Evolutionary conservation across 1,140 invertebrate genomes (phyloP), one percentile per base, ranked within the genome.

Genomic region (Pissodes strobi): DNA sequence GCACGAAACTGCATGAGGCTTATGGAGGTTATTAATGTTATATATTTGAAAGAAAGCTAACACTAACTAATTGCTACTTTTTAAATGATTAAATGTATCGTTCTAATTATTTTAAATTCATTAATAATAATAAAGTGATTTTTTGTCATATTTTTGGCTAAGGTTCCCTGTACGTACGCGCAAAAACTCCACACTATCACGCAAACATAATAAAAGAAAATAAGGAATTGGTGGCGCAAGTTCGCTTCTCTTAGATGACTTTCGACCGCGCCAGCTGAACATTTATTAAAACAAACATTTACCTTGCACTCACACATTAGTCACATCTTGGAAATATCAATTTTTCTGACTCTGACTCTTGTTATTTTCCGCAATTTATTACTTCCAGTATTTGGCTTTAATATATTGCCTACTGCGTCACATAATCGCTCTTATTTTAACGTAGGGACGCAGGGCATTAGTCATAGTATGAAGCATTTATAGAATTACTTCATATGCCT

Each of bases 251-350:
- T 56, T 48, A 22, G 60, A 63, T 63, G 60, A 63, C 60, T 63
- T 53, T 63, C 25, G 49, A 17, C 18, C 18, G 60, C 48, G 60
- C 52, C 52, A 64, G 51, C 51, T 48, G 52, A 64, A 64, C 61
- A 46, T 56, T 64, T 64, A 64, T 64, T 55, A 64, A 64, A 64
- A 56, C 52, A 56, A 64, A 56, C 41, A 55, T 64, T 64, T 56
- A 57, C 61, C 51, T 64, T 34, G 52, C 43, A 64, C 52, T 64
- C 18, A 17, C 38, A 64, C 61, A 46, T 55, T 63, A 53, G 59
- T 45, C 60, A 52, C 48, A 64, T 48, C 25, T 56, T 64, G 51
- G 51, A 48, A 13, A 25, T 52, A 57, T 55, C 43, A 55, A 55
- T 64, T 64, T 56, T 56, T 46, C 56, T 22, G 1, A 38, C 53